Evolutionary conservation across 2,113 vertebrate genomes (phyloP), one percentile per base, ranked within the genome.

Genomic region (Turnix velox): DNA sequence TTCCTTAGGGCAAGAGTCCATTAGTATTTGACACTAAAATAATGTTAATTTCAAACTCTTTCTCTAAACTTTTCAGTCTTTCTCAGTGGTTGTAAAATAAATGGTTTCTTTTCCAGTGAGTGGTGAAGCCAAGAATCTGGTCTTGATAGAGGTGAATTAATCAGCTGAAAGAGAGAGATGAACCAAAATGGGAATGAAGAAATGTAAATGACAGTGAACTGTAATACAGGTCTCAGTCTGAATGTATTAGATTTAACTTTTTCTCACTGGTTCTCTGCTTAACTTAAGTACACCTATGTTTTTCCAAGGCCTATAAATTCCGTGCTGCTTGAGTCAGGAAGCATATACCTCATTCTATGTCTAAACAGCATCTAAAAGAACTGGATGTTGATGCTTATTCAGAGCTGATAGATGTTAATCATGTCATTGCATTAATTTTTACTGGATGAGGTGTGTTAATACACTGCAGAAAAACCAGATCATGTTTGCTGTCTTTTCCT

Each of bases 11-110:
- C 84, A 91, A 75, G 19, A 87, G 31, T 54, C 49, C 39, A 52
- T 74, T 89, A 49, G 40, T 51, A 82, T 79, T 18, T 82, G 65
- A 84, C 24, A 4, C 46, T 51, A 94, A 84, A 92, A 79, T 5
- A 0, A 11, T 49, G 67, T 37, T 77, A 71, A 93, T 85, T 63
- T 95, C 73, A 84, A 83, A 71, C 30, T 84, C 88, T 46, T 86
- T 69, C 48, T 88, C 79, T 89, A 93, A 94, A 91, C 11, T 63
- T 89, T 94, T 84, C 55, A 76, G 30, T 80, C 71, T 71, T 85
- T 88, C 74, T 78, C 37, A 86, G 52, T 39, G 75, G 25, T 27
- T 87, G 39, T 87, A 77, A 91, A 93, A 73, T 0, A 2, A 63
- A 7, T 18, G 4, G 7, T 15, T 75, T 75, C n/a, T 87, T 83